Percentiles rank a stretch among this genome's conserved stretches.
Evolutionary conservation across 2,113 vertebrate species (phyloP).

Genomic region (Trinectes maculatus): DNA sequence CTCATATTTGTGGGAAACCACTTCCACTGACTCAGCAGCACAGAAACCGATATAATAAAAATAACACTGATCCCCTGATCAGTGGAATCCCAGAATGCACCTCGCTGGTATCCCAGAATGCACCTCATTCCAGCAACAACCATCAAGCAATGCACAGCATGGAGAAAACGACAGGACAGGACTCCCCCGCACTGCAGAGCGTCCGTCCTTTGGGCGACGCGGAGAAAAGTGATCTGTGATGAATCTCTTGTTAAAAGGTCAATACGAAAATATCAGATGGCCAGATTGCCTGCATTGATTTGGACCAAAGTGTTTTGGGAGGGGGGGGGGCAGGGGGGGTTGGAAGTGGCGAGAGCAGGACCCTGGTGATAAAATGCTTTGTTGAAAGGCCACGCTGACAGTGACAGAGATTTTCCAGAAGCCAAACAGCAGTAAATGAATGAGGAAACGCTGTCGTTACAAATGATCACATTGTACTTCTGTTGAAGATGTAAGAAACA

Average conservation of each 20-base stretch:
- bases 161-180: too few relatives aligned
- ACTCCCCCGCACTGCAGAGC: not conserved
- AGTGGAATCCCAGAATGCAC: too few relatives aligned
- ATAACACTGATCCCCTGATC: too few relatives aligned
- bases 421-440: slow-evolving; percentile 33
- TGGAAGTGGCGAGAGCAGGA: slow-evolving; percentile 22
- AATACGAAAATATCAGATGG: slow-evolving; percentile 68
- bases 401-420: slow-evolving; percentile 50
- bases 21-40: too few relatives aligned
- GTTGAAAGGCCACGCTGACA: slow-evolving; percentile 62
- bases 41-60: too few relatives aligned
- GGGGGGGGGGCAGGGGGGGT: slow-evolving; percentile 11
- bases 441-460: slow-evolving; percentile 6
- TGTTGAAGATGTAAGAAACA: too few relatives aligned
- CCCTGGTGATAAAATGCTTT: slow-evolving; percentile 31
- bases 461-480: slow-evolving; percentile 10
- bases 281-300: slow-evolving; percentile 68
- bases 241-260: slow-evolving; percentile 72
- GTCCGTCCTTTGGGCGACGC: slow-evolving; percentile 51
- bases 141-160: too few relatives aligned
- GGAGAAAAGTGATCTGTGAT: slow-evolving; percentile 64
- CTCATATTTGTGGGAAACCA: too few relatives aligned
- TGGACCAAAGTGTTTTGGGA: slow-evolving; percentile 37
- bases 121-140: too few relatives aligned
- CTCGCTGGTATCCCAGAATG: too few relatives aligned